phyloP scores from a whole-genome alignment of 2,113 vertebrate genomes.

The Macrotis lagotis region DNA sequence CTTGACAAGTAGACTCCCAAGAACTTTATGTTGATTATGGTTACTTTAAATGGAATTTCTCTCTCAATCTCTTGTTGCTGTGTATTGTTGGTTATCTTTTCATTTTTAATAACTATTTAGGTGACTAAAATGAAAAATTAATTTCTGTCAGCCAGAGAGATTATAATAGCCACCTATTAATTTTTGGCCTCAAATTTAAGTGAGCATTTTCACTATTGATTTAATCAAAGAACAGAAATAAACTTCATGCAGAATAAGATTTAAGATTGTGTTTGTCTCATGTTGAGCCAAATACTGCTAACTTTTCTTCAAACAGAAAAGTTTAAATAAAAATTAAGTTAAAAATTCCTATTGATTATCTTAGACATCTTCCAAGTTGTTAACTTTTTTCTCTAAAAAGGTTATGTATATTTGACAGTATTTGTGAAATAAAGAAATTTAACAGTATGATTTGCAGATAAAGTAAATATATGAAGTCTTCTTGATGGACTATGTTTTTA shows the following conservation, averaged over 20 bases:
- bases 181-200: not conserved
- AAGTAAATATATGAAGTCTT: not conserved
- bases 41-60: no score
- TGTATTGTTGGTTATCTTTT: no score
- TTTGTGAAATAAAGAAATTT: not conserved
- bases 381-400: not conserved
- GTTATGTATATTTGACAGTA: not conserved
- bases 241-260: not conserved
- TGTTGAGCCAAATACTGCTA: not conserved
- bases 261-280: not conserved
- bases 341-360: no score
- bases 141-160: not conserved
- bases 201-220: not conserved
- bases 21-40: no score
- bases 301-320: not conserved
- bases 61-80: no score
- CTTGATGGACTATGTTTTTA: not conserved
- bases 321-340: not conserved
- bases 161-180: not conserved
- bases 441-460: not conserved
- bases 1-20: no score
- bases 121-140: not conserved
- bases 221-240: not conserved
- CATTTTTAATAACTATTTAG: not conserved
- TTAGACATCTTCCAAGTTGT: not conserved